Conservation (phyloP, 2,797 vertebrate species). For the Momotus momota region DNA sequence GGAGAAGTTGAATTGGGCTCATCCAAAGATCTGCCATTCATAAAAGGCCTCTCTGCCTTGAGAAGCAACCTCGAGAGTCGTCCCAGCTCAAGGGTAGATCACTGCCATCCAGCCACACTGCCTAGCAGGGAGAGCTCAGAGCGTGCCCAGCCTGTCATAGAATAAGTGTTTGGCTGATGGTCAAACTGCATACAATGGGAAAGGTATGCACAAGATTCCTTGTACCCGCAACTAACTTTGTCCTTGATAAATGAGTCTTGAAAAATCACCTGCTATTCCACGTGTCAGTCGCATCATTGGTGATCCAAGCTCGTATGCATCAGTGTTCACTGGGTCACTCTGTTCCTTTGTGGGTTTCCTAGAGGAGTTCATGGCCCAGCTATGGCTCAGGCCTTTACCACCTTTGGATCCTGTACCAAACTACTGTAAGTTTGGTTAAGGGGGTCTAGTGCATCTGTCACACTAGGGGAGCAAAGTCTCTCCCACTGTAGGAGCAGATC, state of each 20-base stretch:
- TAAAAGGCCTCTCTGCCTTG: background rate
- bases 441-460: background rate
- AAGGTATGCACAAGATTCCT: background rate
- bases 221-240: background rate
- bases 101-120: background rate
- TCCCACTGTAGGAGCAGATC: background rate
- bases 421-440: background rate
- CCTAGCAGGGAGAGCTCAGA: background rate
- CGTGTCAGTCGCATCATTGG: background rate
- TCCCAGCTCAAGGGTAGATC: background rate
- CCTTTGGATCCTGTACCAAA: background rate
- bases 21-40: background rate
- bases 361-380: background rate
- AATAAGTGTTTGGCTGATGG: background rate
- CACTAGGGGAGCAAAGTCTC: background rate
- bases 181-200: background rate
- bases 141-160: background rate
- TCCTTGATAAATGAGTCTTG: background rate
- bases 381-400: background rate
- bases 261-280: background rate
- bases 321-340: background rate
- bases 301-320: background rate
- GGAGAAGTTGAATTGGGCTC: background rate
- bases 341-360: background rate
- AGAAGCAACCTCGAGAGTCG: background rate